These are phyloP conservation scores for Tachuris rubrigastra DNA, from an alignment of 2,113 vertebrate genomes.

Conservation along the genomic window DNA sequence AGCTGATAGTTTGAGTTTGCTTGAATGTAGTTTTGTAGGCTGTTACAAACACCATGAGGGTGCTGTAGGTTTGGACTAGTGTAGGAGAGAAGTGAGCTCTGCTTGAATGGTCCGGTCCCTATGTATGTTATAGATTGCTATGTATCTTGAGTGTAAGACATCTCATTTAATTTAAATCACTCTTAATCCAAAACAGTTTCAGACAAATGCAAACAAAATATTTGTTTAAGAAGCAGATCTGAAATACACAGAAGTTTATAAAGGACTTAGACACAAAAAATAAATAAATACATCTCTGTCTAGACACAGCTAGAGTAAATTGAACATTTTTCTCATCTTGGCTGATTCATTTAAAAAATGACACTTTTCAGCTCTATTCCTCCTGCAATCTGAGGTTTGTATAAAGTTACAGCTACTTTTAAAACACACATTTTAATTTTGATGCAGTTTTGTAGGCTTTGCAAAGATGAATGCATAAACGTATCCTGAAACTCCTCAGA, in stretches of 20 bases:
- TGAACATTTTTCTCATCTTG: neutral
- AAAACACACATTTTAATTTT: neutral
- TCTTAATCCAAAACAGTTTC: neutral
- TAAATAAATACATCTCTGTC: neutral
- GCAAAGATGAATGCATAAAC: neutral
- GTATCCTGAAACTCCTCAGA: neutral
- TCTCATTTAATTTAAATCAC: neutral
- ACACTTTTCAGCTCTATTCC: neutral
- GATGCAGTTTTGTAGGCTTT: neutral
- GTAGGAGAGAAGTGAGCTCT: neutral
- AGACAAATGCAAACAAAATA: neutral
- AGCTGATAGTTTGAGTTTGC: neutral
- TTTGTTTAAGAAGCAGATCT: neutral
- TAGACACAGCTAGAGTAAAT: neutral
- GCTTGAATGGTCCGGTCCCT: neutral
- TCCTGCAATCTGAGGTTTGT: neutral
- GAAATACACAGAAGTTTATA: neutral
- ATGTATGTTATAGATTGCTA: fast-evolving
- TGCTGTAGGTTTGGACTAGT: neutral
- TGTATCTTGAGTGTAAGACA: neutral
- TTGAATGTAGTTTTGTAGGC: neutral
- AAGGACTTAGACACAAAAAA: neutral
- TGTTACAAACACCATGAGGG: neutral
- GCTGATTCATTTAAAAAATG: neutral
- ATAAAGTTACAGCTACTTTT: neutral